Base-by-base conservation (phyloP, 2,888 invertebrate genomes). In the Rhyacophila evoluta region DNA sequence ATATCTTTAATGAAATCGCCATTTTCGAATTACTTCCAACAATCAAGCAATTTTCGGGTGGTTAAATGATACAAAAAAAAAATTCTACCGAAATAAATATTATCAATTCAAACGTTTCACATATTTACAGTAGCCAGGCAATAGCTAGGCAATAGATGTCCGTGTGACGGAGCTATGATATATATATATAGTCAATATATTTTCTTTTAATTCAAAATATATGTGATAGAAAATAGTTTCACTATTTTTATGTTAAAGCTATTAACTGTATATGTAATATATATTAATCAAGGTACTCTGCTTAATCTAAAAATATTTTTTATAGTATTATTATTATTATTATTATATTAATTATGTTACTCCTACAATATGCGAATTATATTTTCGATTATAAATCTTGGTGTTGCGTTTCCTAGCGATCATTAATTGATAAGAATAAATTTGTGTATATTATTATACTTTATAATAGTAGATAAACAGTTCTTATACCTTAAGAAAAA, bases 371-470 rank as follows among this genome's bases (percentile, higher is more conserved):
- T 81, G 81, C 81, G 75, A 81, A 81, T 77, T 78, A 78, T 80
- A 76, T 37, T 78, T 81, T 80, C 80, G 80, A 79, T 79, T 81
- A 81, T 80, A 80, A 81, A 76, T 81, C 72, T 81, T 81, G 81
- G 81, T 81, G 81, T 81, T 81, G 81, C 81, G 81, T 81, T 81
- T 81, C 77, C 81, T 81, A 81, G 81, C 81, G 73, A 75, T 55
- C 55, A 19, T 55, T 19, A 55, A 75, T 74, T 78, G 36, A 75
- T 75, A 77, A 73, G 74, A 72, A 77, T 69, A 78, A 72, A 39
- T 74, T 69, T 69, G 68, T 77, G 78, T 78, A 36, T 74, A 73
- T 36, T 38, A 27, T 70, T 41, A 41, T 11, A n/a, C 25, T 41
- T 72, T 55, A 76, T 38, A 39, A 72, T 36, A 39, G 37, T 38